Evolutionary conservation across 1,140 invertebrate genomes (phyloP).

Genomic region (Carcinoscorpius rotundicauda): DNA sequence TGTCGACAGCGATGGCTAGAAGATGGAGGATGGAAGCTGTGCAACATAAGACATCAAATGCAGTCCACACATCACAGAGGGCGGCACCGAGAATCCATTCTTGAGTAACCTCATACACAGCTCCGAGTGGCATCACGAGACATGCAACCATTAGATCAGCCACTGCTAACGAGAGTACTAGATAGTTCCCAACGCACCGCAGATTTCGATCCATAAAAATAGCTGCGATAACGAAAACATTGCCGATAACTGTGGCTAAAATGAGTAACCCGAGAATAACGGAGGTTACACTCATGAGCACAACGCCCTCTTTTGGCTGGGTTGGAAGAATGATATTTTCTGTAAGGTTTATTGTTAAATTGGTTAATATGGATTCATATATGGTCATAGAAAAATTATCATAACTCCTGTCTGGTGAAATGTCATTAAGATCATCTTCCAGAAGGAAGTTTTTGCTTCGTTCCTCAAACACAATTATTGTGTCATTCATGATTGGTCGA

Average conservation of each 20-base stretch:
- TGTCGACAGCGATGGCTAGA: slow-evolving; percentile 83
- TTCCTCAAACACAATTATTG: too few relatives aligned
- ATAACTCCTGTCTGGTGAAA: too few relatives aligned
- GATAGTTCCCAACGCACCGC: slow-evolving; percentile 72
- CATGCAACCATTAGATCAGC: slow-evolving; percentile 74
- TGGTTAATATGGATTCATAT: too few relatives aligned
- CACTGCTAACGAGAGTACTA: slow-evolving; percentile 72
- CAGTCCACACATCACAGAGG: slow-evolving; percentile 87
- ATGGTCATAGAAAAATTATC: too few relatives aligned
- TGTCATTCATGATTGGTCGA: too few relatives aligned
- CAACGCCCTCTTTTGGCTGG: too few relatives aligned
- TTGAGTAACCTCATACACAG: slow-evolving; percentile 60
- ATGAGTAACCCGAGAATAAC: too few relatives aligned
- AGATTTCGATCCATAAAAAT: slow-evolving; percentile 77
- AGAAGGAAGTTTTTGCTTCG: too few relatives aligned
- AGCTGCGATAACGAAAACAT: slow-evolving; percentile 86
- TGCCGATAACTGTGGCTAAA: slow-evolving; percentile 41
- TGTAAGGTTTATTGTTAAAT: too few relatives aligned
- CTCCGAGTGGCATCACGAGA: slow-evolving; percentile 72
- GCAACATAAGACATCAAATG: slow-evolving; percentile 77
- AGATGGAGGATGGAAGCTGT: slow-evolving; percentile 84
- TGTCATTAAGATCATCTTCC: too few relatives aligned
- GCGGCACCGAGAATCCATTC: slow-evolving; percentile 72
- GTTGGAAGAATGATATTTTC: too few relatives aligned
- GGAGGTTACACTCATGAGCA: too few relatives aligned